Evolutionary conservation across 2,797 vertebrate species (phyloP).

Genomic region (Leptatherina wallacei): DNA sequence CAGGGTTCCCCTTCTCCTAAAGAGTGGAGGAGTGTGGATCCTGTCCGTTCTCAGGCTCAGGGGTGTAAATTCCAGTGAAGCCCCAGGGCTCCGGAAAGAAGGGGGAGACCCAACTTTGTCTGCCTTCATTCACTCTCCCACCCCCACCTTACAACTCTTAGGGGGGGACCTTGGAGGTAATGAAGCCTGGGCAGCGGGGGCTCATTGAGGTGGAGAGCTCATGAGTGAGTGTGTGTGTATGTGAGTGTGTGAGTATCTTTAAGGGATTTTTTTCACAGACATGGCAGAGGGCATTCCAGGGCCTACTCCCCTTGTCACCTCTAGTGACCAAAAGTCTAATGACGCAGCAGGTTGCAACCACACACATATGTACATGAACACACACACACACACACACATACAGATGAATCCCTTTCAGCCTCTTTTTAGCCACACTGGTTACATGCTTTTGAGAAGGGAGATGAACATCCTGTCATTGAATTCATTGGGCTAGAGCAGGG

Average conservation of each 20-base stretch:
- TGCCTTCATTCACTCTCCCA: conserved; percentile 50
- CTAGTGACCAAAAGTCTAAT: conserved; percentile 87
- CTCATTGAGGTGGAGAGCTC: conserved; percentile 59
- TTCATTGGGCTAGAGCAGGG: neutral
- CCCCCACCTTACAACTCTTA: conserved; percentile 77
- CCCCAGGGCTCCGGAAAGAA: conserved; percentile 78
- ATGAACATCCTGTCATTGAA: neutral
- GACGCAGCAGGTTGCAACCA: conserved; percentile 46
- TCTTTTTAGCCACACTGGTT: neutral
- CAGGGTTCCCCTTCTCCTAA: conserved; percentile 56
- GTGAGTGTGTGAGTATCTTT: conserved; percentile 65
- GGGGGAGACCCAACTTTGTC: conserved; percentile 58
- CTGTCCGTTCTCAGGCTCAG: conserved; percentile 88
- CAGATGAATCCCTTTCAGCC: conserved; percentile 3
- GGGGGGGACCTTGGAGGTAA: conserved; percentile 92
- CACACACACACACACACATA: conserved; percentile 6
- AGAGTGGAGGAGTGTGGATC: conserved; percentile 84
- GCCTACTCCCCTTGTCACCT: conserved; percentile 91
- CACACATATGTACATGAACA: conserved; percentile 20
- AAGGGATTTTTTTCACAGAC: conserved; percentile 85
- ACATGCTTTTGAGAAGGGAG: neutral
- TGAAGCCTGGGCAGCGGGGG: conserved; percentile 90
- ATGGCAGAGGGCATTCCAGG: conserved; percentile 89
- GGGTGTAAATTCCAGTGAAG: conserved; percentile 92
- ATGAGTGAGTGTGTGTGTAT: conserved; percentile 56